Evolutionary conservation across 2,888 invertebrate genomes (phyloP), one percentile per base, ranked within the genome.

Genomic region (Eucera pruinosa): DNA sequence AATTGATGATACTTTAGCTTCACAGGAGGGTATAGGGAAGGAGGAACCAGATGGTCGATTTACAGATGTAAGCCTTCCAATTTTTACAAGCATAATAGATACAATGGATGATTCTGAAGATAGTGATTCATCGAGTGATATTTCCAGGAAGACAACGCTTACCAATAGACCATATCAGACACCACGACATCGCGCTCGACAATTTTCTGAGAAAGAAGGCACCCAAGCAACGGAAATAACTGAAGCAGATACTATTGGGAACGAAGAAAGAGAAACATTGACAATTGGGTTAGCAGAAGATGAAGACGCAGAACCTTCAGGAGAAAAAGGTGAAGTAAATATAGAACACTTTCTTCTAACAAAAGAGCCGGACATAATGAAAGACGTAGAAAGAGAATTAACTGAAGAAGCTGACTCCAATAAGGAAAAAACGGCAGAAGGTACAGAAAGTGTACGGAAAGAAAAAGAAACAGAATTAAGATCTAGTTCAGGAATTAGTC

Each of bases 131-230:
- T 91, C 90, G 9, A 89, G 89, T 79, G 91, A 92, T 74, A 81
- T 90, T 75, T 91, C 91, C 4, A 87, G 88, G 70, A 90, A 90
- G 78, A 92, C 92, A 18, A 89, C 89, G 79, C 70, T 92, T 64
- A 88, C 86, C 33, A 87, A 87, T 5, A 80, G 85, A 60, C 91
- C 91, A 2, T 90, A 91, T 64, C 88, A 88, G 36, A 90, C 90
- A 4, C 90, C 90, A 25, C 86, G 90, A 4, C 88, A 89, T 72
- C 83, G 86, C 20, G 62, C 77, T 18, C 79, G 70, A 30, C 70
- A 57, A 6, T 65, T 72, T 3, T 50, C 74, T 11, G 79, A 80
- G 13, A 81, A 55, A 61, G 80, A 78, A 30, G 66, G 41, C 20
- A 52, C 45, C 43, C 62, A 70, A 57, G 60, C 54, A 13, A 48